These are phyloP conservation scores for Trisateles emortualis DNA, from an alignment of 2,888 invertebrate species.

Conservation along the genomic window DNA sequence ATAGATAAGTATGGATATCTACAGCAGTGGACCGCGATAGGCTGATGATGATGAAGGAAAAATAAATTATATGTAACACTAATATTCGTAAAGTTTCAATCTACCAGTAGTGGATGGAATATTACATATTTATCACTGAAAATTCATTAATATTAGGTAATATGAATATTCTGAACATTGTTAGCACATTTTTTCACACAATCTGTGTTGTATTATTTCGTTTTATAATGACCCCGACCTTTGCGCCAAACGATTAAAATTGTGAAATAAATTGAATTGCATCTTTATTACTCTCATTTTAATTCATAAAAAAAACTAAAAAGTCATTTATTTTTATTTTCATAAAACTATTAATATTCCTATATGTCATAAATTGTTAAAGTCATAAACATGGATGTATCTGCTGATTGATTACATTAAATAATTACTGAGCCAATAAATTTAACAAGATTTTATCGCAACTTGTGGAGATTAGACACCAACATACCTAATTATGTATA, in stretches of 20 bases:
- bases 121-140: too few relatives aligned
- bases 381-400: conserved; percentile 24
- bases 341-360: too few relatives aligned
- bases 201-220: conserved; percentile 1
- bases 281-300: conserved; percentile 10
- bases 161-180: background rate
- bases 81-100: too few relatives aligned
- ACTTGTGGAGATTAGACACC: conserved; percentile 30
- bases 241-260: background rate
- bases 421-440: conserved; percentile 16
- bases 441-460: conserved; percentile 35
- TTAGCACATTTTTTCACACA: background rate
- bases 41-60: too few relatives aligned
- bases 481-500: conserved; percentile 6
- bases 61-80: too few relatives aligned
- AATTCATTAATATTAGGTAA: too few relatives aligned
- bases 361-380: conserved; percentile 20
- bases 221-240: conserved; percentile 7
- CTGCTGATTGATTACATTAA: conserved; percentile 12
- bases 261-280: conserved; percentile 3
- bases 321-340: too few relatives aligned
- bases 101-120: too few relatives aligned
- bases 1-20: too few relatives aligned
- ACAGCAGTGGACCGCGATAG: too few relatives aligned
- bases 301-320: background rate